Base-by-base conservation (phyloP, 2,888 invertebrate species). In the Thecophora atra region DNA sequence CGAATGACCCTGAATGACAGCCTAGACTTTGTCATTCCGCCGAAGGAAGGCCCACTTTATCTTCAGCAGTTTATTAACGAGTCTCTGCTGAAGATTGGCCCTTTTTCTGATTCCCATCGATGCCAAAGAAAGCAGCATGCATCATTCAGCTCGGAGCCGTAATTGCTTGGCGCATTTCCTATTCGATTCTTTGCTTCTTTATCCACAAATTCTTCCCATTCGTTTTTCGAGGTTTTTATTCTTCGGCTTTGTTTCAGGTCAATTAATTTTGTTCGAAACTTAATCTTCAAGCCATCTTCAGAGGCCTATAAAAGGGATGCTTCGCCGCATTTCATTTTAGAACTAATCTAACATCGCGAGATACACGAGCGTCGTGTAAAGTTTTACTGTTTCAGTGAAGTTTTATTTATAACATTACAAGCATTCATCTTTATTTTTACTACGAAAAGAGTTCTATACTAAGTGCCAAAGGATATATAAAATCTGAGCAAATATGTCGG, bases 311-410 rank as follows among this genome's bases (percentile, higher is more conserved):
- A 81, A 81, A 81, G 78, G 21, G 30, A 54, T 60, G 52, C 17
- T 67, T 11, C n/a, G 19, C 11, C 15, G 24, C n/a, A 37, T 24
- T 73, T 79, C 74, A 74, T 76, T 75, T 81, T 81, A 81, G 78
- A 81, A 78, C 74, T 76, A 79, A 79, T 73, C 75, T 79, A 76
- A 77, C 78, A 74, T 76, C 74, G 75, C 70, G 68, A 76, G 81
- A 37, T 47, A 63, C 24, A 21, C 62, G 70, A 21, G 52, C 37
- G 62, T 37, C 13, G 47, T n/a, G 17, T 6, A 17, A 47, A n/a
- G 11, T 47, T 47, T 4, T 11, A n/a, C 47, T 15, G 47, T 47
- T n/a, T 47, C 17, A 11, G n/a, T 44, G 7, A 44, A 44, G 44
- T 44, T 44, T 44, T 44, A 44, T 44, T 44, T 13, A 44, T 11